A percentile compares a stretch with the other conserved stretches of the same genome.
phyloP scores from a whole-genome alignment of 2,888 invertebrate species.

The Hemicrepidius hirtus region DNA sequence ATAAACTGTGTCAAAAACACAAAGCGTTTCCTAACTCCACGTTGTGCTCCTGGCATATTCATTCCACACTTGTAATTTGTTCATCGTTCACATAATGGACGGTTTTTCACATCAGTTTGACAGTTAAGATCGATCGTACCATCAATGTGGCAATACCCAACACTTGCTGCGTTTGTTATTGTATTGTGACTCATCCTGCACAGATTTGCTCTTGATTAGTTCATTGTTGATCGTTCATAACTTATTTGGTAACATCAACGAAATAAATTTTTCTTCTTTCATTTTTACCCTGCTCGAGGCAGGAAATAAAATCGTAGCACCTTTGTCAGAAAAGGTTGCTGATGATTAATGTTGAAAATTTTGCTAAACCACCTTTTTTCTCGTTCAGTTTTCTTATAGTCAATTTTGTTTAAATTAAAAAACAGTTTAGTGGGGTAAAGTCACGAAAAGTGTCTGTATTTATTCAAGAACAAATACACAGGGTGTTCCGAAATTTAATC shows the following conservation, averaged over 20 bases:
- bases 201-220: constrained; percentile 58
- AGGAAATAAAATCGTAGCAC: background rate
- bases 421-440: no score
- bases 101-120: constrained; percentile 58
- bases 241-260: constrained; percentile 13
- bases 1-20: constrained; percentile 59
- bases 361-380: background rate
- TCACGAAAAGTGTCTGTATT: no score
- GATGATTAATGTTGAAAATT: constrained; percentile 13
- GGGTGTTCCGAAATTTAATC: no score
- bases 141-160: constrained; percentile 62
- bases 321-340: background rate
- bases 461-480: no score
- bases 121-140: constrained; percentile 66
- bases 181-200: constrained; percentile 58
- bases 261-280: constrained; percentile 8
- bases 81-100: constrained; percentile 57
- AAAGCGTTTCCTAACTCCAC: constrained; percentile 59
- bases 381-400: background rate
- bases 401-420: no score
- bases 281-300: background rate
- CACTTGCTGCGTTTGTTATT: constrained; percentile 62
- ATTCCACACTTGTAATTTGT: constrained; percentile 67
- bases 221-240: constrained; percentile 48
- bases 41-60: constrained; percentile 65